phyloP scores from a whole-genome alignment of 2,888 invertebrate species.

The Andrena haemorrhoa region DNA sequence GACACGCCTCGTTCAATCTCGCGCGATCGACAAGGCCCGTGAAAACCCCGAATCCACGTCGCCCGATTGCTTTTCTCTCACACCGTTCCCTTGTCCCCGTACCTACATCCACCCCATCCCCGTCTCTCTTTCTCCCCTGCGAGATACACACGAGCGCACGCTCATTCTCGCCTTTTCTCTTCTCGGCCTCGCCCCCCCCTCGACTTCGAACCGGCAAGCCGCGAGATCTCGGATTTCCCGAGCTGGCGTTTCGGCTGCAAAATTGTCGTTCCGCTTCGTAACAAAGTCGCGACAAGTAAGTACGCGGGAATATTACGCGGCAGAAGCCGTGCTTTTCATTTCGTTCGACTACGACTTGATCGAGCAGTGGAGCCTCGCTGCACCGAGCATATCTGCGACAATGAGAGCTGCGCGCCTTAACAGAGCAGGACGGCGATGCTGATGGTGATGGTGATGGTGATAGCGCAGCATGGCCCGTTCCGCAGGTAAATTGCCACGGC shows the following conservation, averaged over 20 bases:
- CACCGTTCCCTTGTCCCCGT: constrained; percentile 38
- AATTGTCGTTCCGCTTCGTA: constrained; percentile 54
- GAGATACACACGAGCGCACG: neutral
- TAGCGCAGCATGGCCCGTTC: too few species aligned
- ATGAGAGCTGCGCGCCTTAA: too few species aligned
- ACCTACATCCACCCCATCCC: constrained; percentile 25
- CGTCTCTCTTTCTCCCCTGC: constrained; percentile 21
- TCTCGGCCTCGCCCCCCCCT: constrained; percentile 39
- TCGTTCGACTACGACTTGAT: constrained; percentile 41
- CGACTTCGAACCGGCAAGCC: constrained; percentile 45
- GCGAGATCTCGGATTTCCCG: constrained; percentile 62
- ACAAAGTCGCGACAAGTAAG: constrained; percentile 54
- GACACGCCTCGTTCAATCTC: constrained; percentile 72
- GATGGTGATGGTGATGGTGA: too few species aligned
- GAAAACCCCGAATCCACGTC: constrained; percentile 68
- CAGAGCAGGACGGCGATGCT: too few species aligned
- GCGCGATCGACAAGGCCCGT: constrained; percentile 67
- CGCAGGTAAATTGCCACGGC: too few species aligned
- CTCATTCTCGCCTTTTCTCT: constrained; percentile 15
- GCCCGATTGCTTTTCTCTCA: constrained; percentile 74
- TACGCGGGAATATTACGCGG: constrained; percentile 55
- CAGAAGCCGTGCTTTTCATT: constrained; percentile 62
- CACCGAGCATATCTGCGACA: too few species aligned
- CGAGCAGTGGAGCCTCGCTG: neutral
- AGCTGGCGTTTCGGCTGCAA: constrained; percentile 50